Evolutionary conservation across 2,113 vertebrate species (phyloP).

Genomic region (Ptilonorhynchus violaceus): DNA sequence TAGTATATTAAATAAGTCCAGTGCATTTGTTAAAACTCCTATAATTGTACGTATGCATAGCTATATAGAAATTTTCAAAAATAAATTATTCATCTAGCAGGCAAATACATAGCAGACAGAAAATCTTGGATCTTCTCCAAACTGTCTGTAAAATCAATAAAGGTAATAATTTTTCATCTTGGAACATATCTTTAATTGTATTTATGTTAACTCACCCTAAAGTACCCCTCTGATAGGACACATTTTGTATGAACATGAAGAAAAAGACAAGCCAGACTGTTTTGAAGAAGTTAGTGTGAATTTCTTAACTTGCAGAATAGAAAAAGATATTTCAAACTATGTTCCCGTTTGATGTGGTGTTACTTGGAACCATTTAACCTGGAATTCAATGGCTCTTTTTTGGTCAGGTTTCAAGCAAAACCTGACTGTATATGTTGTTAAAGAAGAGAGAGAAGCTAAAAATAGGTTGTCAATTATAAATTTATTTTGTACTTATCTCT

Average conservation of each 20-base stretch:
- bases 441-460: neutral
- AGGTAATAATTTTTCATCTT: neutral
- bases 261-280: neutral
- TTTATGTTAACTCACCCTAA: neutral
- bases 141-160: neutral
- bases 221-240: neutral
- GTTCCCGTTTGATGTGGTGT: neutral
- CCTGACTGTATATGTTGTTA: neutral
- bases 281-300: neutral
- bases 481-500: neutral
- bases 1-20: neutral
- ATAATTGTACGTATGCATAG: neutral
- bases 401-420: neutral
- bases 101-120: neutral
- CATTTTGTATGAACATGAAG: neutral
- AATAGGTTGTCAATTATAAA: neutral
- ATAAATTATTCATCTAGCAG: neutral
- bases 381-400: neutral
- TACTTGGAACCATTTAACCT: neutral
- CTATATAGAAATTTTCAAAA: neutral
- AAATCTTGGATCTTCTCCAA: neutral
- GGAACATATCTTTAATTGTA: neutral
- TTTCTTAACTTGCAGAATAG: neutral
- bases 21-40: neutral
- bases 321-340: neutral